A percentile compares a stretch with the other conserved stretches of the same genome.
These are phyloP conservation scores for Pitangus sulphuratus DNA, from an alignment of 2,797 vertebrate genomes.

Conservation along the genomic window DNA sequence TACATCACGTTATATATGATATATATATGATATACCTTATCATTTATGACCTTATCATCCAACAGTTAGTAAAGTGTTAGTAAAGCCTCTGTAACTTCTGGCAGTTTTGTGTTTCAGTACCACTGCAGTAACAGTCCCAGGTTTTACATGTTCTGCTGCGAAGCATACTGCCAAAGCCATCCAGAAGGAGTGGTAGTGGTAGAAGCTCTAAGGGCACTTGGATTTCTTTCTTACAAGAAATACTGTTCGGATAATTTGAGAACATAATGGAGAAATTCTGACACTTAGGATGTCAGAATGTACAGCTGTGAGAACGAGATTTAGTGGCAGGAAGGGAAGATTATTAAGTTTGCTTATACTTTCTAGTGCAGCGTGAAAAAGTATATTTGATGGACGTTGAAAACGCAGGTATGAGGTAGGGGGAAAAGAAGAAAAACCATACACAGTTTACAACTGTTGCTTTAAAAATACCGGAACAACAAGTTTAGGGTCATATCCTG, in stretches of 20 bases:
- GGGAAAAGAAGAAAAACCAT: neutral
- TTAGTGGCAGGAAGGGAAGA: neutral
- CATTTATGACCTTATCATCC: neutral
- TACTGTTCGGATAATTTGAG: neutral
- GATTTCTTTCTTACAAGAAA: neutral
- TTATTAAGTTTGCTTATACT: neutral
- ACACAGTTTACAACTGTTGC: neutral
- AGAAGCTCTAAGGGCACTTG: neutral
- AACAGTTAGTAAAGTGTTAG: neutral
- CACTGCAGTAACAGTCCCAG: neutral
- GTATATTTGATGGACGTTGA: neutral
- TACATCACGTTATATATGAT: neutral
- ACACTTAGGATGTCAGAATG: neutral
- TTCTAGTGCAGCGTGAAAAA: neutral
- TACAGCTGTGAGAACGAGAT: neutral
- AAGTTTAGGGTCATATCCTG: neutral
- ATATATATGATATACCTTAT: neutral
- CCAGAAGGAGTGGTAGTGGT: slow-evolving; percentile 16
- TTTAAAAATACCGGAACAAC: neutral
- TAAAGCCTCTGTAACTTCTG: neutral
- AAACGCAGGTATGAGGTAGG: neutral
- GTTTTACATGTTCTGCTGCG: neutral
- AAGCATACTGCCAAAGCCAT: neutral
- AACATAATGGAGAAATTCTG: neutral
- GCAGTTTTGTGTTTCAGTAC: neutral